Evolutionary conservation across 2,113 vertebrate species (phyloP).

Genomic region (Harpagus bidentatus): DNA sequence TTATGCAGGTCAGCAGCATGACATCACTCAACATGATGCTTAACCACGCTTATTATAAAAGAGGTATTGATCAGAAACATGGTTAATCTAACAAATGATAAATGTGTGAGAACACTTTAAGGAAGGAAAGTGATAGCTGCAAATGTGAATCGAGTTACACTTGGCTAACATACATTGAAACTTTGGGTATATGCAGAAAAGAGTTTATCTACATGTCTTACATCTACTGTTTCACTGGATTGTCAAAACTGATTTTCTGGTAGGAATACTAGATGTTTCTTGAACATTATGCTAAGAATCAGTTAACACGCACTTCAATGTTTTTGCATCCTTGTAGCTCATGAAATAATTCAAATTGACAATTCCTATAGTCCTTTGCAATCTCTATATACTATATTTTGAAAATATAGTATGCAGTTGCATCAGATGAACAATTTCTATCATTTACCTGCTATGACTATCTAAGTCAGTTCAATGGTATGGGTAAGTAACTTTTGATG

Average conservation of each 20-base stretch:
- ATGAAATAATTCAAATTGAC: neutral
- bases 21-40: neutral
- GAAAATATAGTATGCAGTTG: neutral
- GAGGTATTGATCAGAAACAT: neutral
- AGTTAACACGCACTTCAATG: neutral
- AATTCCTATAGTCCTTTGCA: neutral
- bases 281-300: neutral
- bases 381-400: neutral
- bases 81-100: neutral
- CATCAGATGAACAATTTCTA: neutral
- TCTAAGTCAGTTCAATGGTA: neutral
- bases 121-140: neutral
- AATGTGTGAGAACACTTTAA: neutral
- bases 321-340: neutral
- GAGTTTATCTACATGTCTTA: neutral
- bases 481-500: neutral
- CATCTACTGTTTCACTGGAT: neutral
- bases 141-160: neutral
- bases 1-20: neutral
- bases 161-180: neutral
- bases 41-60: neutral
- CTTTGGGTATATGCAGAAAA: neutral
- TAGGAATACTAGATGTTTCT: neutral
- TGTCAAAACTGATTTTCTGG: neutral
- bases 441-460: neutral